Conservation (phyloP, 2,797 vertebrate genomes). For the Centroberyx gerrardi region DNA sequence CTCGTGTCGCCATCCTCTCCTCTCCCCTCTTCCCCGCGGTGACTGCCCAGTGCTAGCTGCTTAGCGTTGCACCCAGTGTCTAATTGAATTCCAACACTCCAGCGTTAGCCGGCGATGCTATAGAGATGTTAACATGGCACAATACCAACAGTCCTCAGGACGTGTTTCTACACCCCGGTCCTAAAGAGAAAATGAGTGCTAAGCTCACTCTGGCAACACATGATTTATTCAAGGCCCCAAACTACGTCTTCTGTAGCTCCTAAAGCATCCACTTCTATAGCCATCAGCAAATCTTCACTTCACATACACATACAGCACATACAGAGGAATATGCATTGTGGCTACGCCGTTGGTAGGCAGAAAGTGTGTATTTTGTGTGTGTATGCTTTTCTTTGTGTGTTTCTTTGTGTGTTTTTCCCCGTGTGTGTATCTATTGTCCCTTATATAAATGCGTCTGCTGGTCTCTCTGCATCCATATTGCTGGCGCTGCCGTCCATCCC, state of each 20-base stretch:
- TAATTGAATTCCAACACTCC: conserved; percentile 81
- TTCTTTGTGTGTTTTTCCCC: conserved; percentile 19
- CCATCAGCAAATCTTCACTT: conserved; percentile 78
- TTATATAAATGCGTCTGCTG: conserved; percentile 79
- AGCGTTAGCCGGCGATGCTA: conserved; percentile 72
- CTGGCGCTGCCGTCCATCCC: conserved; percentile 75
- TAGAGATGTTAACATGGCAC: conserved; percentile 81
- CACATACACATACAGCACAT: conserved; percentile 65
- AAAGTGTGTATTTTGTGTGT: conserved; percentile 35
- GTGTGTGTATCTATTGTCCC: conserved; percentile 64
- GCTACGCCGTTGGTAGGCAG: conserved; percentile 9
- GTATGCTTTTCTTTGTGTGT: conserved; percentile 24
- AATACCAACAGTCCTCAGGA: conserved; percentile 81
- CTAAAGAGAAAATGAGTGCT: conserved; percentile 77
- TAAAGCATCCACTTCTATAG: conserved; percentile 76
- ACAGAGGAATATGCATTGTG: conserved; percentile 50
- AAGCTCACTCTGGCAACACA: conserved; percentile 69
- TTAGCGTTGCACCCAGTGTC: conserved; percentile 77
- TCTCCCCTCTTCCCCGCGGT: conserved; percentile 65
- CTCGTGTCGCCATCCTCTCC: conserved; percentile 45
- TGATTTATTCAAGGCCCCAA: conserved; percentile 83
- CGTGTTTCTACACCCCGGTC: conserved; percentile 69
- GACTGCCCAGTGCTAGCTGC: conserved; percentile 71
- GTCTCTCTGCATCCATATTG: conserved; percentile 79
- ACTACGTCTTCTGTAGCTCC: conserved; percentile 77